Base-by-base conservation (phyloP, 2,797 vertebrate species). In the Pelochelys cantorii region DNA sequence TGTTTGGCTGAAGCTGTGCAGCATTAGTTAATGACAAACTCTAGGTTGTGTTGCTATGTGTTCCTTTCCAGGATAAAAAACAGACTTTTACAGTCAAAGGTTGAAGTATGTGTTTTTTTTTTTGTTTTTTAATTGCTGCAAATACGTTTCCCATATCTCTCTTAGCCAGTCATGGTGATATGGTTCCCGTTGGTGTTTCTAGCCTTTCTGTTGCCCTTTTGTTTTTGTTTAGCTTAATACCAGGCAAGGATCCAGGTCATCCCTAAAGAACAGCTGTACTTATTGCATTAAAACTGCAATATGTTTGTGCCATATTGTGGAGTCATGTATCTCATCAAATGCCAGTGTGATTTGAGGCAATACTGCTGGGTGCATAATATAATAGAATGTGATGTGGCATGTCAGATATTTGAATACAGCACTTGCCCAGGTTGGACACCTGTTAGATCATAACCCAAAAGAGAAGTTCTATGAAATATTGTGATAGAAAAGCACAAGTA, bases 211-310 rank as follows among this genome's bases (percentile, higher is more conserved):
- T 11, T 12, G 34, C 20, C 31, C 42, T 79, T 92, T 81, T 81
- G 34, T 42, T 85, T 88, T 87, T 11, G 25, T 62, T 95, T 92
- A 84, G n/a, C 20, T 86, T 92, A 91, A 84, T 55, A 74, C 25
- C 77, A 87, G 93, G 84, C 88, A 96, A 57, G 57, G 84, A 92
- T 92, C 89, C 87, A 94, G 79, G 88, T 80, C 8, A 62, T 37
- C 52, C 57, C 55, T 79, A 27, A 83, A 89, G 75, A 87, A 62
- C 54, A 11, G 1, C 59, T 92, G 56, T 95, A 94, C 88, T 92
- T 89, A 86, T 93, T 96, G 89, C 59, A 83, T 56, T 87, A 83
- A 83, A 94, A 85, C 55, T 84, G 83, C 93, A 87, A 23, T 55
- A 42, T 0, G 20, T 27, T 71, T 62, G 52, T 96, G 94, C 93